These are phyloP conservation scores for Xerus inauris DNA, from an alignment of 2,113 vertebrate species.

Conservation along the genomic window DNA sequence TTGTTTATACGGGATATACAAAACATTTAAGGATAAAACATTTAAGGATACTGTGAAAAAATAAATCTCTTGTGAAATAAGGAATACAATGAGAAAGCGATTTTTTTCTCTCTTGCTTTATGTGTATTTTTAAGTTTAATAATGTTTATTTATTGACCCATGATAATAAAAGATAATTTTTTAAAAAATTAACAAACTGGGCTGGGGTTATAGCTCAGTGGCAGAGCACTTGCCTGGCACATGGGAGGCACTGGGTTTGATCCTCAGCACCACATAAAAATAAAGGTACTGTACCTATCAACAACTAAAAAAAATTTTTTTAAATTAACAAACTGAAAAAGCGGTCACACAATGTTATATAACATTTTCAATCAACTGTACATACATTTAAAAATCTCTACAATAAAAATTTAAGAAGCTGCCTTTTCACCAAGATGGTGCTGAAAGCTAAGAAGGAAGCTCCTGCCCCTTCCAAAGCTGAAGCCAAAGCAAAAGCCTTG, in stretches of 20 bases:
- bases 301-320: too few relatives aligned
- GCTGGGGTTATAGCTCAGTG: too few relatives aligned
- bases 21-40: not conserved
- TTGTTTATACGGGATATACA: not conserved
- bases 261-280: too few relatives aligned
- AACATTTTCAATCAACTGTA: not conserved
- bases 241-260: too few relatives aligned
- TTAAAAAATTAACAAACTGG: not conserved
- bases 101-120: not conserved
- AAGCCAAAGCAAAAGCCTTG: too few relatives aligned
- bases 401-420: not conserved
- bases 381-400: not conserved
- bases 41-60: not conserved
- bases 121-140: not conserved
- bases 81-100: too few relatives aligned
- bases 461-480: too few relatives aligned
- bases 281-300: too few relatives aligned
- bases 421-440: too few relatives aligned
- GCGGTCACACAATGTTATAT: not conserved
- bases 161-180: not conserved
- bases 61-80: not conserved
- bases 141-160: not conserved
- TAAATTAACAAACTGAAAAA: not conserved
- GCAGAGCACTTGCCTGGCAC: too few relatives aligned
- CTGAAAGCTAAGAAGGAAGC: too few relatives aligned